Evolutionary conservation across 2,888 invertebrate genomes (phyloP).

Genomic region (Sycophila texana): DNA sequence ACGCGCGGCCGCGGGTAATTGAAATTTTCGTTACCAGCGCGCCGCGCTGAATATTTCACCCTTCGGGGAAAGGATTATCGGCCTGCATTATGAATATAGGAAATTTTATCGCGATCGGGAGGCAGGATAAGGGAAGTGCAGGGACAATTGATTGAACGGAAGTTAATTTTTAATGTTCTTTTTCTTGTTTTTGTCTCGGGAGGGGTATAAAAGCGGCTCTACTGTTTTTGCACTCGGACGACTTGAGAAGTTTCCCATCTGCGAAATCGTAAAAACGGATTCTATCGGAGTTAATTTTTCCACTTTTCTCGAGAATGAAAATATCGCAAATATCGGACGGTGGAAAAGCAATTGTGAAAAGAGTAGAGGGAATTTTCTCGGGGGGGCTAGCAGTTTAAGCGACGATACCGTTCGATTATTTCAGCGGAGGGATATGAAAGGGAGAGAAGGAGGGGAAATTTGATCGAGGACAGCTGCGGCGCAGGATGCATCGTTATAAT

Average conservation of each 20-base stretch:
- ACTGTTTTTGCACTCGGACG: neutral
- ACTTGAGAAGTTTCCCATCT: constrained; percentile 16
- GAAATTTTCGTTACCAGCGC: constrained; percentile 15
- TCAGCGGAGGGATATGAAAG: too few relatives aligned
- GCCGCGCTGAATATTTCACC: constrained; percentile 16
- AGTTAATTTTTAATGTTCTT: neutral
- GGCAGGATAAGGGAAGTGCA: too few relatives aligned
- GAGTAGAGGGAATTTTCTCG: too few relatives aligned
- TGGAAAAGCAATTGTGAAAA: too few relatives aligned
- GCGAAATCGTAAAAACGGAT: neutral
- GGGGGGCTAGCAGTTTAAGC: neutral
- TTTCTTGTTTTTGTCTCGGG: neutral
- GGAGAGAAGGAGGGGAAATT: too few relatives aligned
- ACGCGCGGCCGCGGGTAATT: neutral
- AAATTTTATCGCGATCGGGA: neutral
- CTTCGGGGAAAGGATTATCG: constrained; percentile 12
- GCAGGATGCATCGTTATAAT: neutral
- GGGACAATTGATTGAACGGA: constrained; percentile 7
- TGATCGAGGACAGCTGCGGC: too few relatives aligned
- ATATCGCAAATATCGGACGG: too few relatives aligned
- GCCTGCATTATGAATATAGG: constrained; percentile 2
- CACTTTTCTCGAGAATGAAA: too few relatives aligned
- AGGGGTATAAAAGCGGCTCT: neutral
- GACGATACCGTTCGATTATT: too few relatives aligned
- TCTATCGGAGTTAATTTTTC: too few relatives aligned